Evolutionary conservation across 2,113 vertebrate species (phyloP).

Genomic region (Orycteropus afer): DNA sequence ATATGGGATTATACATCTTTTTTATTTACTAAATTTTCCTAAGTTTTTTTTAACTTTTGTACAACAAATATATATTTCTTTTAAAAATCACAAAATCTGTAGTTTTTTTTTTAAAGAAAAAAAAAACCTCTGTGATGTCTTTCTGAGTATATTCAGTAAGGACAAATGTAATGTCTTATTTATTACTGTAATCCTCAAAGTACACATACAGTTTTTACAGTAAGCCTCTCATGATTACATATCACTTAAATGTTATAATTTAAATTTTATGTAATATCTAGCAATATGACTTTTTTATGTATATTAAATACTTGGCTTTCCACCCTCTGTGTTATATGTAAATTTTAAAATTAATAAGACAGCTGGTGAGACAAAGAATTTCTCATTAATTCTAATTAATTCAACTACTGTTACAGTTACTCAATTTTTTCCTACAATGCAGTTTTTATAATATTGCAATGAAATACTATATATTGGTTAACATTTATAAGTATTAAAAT

Average conservation of each 20-base stretch:
- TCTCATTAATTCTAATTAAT: constrained; percentile 53
- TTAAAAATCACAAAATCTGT: constrained; percentile 2
- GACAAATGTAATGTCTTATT: not conserved
- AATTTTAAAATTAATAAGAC: constrained; percentile 31
- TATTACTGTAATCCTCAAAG: not conserved
- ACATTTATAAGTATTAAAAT: constrained; percentile 6
- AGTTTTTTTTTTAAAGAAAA: not conserved
- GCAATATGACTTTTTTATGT: not conserved
- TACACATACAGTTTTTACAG: not conserved
- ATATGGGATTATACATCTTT: not conserved
- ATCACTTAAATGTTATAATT: constrained; percentile 33
- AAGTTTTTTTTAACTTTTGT: not conserved
- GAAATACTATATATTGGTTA: not conserved
- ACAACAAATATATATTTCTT: not conserved
- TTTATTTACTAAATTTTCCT: not conserved
- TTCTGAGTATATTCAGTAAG: not conserved
- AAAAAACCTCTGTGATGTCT: not conserved
- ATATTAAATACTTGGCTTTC: constrained; percentile 14
- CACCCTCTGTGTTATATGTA: not conserved
- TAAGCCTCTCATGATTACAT: not conserved
- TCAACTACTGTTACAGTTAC: not conserved
- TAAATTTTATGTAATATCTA: constrained; percentile 23
- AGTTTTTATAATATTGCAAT: constrained; percentile 21
- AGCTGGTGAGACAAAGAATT: constrained; percentile 30
- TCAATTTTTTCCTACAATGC: not conserved